Percentiles rank a stretch among this genome's conserved stretches.
These are phyloP conservation scores for Euwallacea fornicatus DNA, from an alignment of 1,140 invertebrate species.

Conservation along the genomic window DNA sequence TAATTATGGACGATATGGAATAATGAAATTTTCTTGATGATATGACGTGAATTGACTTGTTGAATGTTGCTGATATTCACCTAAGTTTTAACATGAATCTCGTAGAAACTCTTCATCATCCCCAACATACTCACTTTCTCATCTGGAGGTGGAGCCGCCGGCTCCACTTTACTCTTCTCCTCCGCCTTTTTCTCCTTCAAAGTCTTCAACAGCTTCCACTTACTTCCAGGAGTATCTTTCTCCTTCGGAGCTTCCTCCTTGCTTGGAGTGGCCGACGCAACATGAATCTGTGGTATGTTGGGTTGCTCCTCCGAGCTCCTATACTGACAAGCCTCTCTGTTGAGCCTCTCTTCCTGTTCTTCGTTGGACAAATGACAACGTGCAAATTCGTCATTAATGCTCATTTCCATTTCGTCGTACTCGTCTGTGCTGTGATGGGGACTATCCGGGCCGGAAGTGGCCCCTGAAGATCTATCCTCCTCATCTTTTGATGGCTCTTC, in stretches of 20 bases:
- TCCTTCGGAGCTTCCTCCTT: conserved; percentile 55
- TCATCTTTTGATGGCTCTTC: conserved; percentile 50
- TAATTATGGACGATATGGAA: too few relatives aligned
- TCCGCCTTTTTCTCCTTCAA: conserved; percentile 86
- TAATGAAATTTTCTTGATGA: neutral
- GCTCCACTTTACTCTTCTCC: conserved; percentile 64
- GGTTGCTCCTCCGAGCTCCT: conserved; percentile 34
- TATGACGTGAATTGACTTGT: neutral
- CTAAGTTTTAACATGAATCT: conserved; percentile 65
- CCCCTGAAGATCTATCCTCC: conserved; percentile 70
- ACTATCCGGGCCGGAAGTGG: conserved; percentile 84
- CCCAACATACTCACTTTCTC: conserved; percentile 64
- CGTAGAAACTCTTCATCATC: conserved; percentile 64
- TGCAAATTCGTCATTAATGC: conserved; percentile 48
- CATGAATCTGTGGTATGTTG: conserved; percentile 43
- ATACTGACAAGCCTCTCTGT: conserved; percentile 36
- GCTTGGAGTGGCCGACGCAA: conserved; percentile 51
- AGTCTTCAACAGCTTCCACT: conserved; percentile 88
- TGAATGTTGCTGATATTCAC: conserved; percentile 19
- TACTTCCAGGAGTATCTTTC: conserved; percentile 65
- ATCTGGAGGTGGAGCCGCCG: conserved; percentile 55
- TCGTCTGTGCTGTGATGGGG: conserved; percentile 74
- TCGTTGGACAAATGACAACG: conserved; percentile 52
- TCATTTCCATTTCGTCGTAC: conserved; percentile 60
- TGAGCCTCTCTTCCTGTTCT: conserved; percentile 48